Percentiles rank a stretch among this genome's conserved stretches.
These are phyloP conservation scores for Hormaphis cornu DNA, from an alignment of 1,140 invertebrate species.

Conservation along the genomic window DNA sequence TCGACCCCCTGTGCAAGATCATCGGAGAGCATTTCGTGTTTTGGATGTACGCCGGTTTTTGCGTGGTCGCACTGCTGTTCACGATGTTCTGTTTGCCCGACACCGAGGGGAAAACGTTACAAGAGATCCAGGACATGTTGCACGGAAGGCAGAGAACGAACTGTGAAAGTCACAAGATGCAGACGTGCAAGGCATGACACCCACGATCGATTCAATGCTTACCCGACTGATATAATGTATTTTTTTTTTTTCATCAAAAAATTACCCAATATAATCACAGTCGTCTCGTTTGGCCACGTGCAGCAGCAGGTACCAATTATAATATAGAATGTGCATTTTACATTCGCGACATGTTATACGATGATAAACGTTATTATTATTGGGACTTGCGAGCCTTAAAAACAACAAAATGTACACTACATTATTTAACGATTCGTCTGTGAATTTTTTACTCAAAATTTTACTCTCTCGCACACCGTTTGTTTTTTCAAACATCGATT, in stretches of 20 bases:
- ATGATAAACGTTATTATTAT: no score
- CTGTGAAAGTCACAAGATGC: background rate
- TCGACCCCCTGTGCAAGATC: slow-evolving; percentile 48
- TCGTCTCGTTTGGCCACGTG: no score
- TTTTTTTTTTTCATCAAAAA: background rate
- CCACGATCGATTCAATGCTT: no score
- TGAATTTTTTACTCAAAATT: background rate
- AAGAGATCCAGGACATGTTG: slow-evolving; percentile 62
- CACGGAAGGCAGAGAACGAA: slow-evolving; percentile 42
- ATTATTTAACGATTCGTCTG: background rate
- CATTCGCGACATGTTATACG: no score
- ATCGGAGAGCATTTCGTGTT: slow-evolving; percentile 63
- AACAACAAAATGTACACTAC: no score
- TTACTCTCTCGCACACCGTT: background rate
- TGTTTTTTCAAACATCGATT: background rate
- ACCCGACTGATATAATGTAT: slow-evolving; percentile 30
- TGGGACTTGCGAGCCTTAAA: background rate
- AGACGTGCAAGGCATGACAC: background rate
- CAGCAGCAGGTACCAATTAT: no score
- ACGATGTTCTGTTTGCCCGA: slow-evolving; percentile 62
- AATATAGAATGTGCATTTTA: no score
- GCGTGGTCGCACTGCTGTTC: slow-evolving; percentile 55
- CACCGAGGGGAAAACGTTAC: slow-evolving; percentile 67
- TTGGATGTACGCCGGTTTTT: slow-evolving; percentile 67
- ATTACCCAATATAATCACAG: no score